These are phyloP conservation scores for Bovichtus diacanthus DNA, from an alignment of 2,797 vertebrate species.

Conservation along the genomic window DNA sequence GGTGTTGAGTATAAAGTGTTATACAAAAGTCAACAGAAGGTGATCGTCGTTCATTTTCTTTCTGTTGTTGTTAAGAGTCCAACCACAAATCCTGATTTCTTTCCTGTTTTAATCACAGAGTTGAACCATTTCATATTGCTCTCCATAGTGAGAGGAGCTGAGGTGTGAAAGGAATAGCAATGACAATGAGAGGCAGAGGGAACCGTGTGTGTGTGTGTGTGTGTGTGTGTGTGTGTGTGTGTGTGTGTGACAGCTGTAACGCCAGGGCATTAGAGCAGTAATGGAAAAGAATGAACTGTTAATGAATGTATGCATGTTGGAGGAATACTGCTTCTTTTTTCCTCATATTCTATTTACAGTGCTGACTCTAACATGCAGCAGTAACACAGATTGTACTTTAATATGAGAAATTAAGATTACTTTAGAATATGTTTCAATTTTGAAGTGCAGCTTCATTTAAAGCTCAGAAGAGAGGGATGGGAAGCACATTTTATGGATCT, in stretches of 20 bases:
- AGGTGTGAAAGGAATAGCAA: slow-evolving; percentile 84
- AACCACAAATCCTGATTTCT: slow-evolving; percentile 66
- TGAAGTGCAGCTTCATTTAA: slow-evolving; percentile 23
- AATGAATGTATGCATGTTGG: slow-evolving; percentile 52
- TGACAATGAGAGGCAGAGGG: slow-evolving; percentile 65
- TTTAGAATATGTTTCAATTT: slow-evolving; percentile 12
- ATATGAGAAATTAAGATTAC: slow-evolving; percentile 21
- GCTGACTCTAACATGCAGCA: slow-evolving; percentile 32
- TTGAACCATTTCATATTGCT: slow-evolving; percentile 74
- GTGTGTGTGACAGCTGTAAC: slow-evolving; percentile 47
- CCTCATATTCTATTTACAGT: slow-evolving; percentile 8
- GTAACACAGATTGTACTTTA: slow-evolving; percentile 1
- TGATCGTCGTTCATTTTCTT: slow-evolving; percentile 34
- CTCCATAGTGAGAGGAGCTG: slow-evolving; percentile 66
- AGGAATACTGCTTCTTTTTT: slow-evolving; percentile 53
- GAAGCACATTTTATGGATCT: slow-evolving; percentile 20
- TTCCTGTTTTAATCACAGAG: slow-evolving; percentile 68
- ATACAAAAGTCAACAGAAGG: slow-evolving; percentile 16
- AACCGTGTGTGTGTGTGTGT: slow-evolving; percentile 38
- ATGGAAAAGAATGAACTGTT: slow-evolving; percentile 67
- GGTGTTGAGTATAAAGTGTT: slow-evolving; percentile 19
- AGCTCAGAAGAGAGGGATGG: slow-evolving; percentile 2
- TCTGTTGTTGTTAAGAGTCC: slow-evolving; percentile 42
- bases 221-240: slow-evolving; percentile 27
- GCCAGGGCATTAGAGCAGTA: slow-evolving; percentile 67